Evolutionary conservation across 2,888 invertebrate genomes (phyloP), one percentile per base, ranked within the genome.

Genomic region (Pollenia griseotomentosa): DNA sequence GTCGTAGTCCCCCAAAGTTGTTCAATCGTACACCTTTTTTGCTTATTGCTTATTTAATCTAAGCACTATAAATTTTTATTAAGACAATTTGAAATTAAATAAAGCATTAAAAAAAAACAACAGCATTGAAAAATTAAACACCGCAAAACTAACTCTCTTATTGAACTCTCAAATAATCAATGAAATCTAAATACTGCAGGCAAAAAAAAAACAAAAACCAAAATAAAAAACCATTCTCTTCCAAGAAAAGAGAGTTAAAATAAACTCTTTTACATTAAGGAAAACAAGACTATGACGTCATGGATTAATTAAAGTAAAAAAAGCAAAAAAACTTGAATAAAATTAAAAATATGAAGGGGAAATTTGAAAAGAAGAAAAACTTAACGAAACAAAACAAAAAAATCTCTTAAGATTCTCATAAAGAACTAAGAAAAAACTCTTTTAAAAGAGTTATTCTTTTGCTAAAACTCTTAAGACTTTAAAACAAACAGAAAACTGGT

Each of bases 371-470:
- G 1, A 51, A 51, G 71, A 53, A 44, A 63, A 86, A 86, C 83
- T 86, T 83, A 80, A 86, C 86, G 86, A 86, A 86, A 83, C 78
- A 70, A 53, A 33, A 46, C 0, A 10, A 85, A 63, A 75, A 51
- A 82, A 19, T 42, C 74, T 84, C 59, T 68, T 83, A 71, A 78
- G 16, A 7, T 75, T 0, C 63, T 11, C 0, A 5, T 14, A 57
- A 33, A 16, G 10, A 57, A 40, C 4, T 46, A n/a, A 70, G 2
- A 53, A 19, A 19, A 48, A 78, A 59, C 78, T 83, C 85, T 80
- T 85, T 63, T 71, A 77, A 51, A 57, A 85, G 70, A 63, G 70
- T 73, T 48, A 42, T 10, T 8, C 16, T 55, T 68, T 6, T 10
- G 2, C 8, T 2, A 51, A 51, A 71, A 11, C 84, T 81, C 81